Percentiles rank a stretch among this genome's conserved stretches.
These are phyloP conservation scores for Luperina nickerlii DNA, from an alignment of 2,888 invertebrate species.

Conservation along the genomic window DNA sequence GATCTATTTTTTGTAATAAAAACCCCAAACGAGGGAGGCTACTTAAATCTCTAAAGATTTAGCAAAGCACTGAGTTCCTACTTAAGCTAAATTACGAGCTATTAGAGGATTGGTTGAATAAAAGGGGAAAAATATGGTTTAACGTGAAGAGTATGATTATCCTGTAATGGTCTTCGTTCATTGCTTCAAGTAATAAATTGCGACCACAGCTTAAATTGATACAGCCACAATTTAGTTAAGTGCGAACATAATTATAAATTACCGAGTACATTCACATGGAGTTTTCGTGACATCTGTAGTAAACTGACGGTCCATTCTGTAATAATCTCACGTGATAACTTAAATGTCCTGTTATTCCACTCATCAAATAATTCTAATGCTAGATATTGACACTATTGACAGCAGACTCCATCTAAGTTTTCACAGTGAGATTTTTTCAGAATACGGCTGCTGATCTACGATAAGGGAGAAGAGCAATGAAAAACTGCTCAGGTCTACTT, in stretches of 20 bases:
- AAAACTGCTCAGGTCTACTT: neutral
- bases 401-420: too few relatives aligned
- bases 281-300: neutral
- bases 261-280: neutral
- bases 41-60: conserved; percentile 36
- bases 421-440: too few relatives aligned
- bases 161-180: conserved; percentile 71
- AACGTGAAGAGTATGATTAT: conserved; percentile 72
- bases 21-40: neutral
- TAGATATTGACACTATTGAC: neutral
- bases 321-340: too few relatives aligned
- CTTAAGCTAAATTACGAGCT: conserved; percentile 78
- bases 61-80: conserved; percentile 48
- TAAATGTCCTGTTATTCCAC: neutral
- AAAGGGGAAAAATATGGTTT: conserved; percentile 73
- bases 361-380: neutral
- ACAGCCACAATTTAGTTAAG: conserved; percentile 34
- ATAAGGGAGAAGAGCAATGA: neutral
- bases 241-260: neutral
- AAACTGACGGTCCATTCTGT: too few relatives aligned
- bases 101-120: conserved; percentile 75
- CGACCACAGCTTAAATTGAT: conserved; percentile 58
- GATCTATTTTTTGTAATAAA: neutral
- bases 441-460: neutral
- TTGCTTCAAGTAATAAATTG: conserved; percentile 70